phyloP scores from a whole-genome alignment of 2,888 invertebrate genomes.

The Chrysolina oricalcia region DNA sequence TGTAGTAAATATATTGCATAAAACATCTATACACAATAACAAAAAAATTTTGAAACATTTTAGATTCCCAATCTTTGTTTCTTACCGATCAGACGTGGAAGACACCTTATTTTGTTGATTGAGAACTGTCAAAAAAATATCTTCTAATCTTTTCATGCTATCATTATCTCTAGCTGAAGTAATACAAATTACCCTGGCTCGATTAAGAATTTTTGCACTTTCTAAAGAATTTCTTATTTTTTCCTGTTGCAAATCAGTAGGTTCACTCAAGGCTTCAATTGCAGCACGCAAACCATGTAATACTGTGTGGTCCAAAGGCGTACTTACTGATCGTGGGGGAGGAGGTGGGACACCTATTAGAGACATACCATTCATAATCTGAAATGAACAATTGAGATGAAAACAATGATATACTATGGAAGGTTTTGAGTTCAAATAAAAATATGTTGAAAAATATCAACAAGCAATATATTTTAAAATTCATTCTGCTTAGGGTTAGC shows the following conservation, averaged over 20 bases:
- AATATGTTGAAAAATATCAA: too few species aligned
- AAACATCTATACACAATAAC: too few species aligned
- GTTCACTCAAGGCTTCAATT: conserved; percentile 88
- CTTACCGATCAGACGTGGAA: conserved; percentile 76
- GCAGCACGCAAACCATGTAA: conserved; percentile 91
- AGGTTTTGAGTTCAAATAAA: too few species aligned
- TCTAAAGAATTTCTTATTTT: conserved; percentile 69
- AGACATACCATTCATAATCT: conserved; percentile 89
- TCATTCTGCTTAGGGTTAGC: too few species aligned
- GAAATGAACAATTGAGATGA: conserved; percentile 50
- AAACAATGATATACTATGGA: not conserved
- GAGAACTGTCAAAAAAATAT: conserved; percentile 88
- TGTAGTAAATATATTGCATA: too few species aligned
- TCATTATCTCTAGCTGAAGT: conserved; percentile 91
- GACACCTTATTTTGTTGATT: conserved; percentile 86
- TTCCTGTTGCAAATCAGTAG: conserved; percentile 83
- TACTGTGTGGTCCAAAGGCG: conserved; percentile 80
- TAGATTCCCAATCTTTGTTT: not conserved
- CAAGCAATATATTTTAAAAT: too few species aligned
- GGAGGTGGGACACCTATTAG: conserved; percentile 85
- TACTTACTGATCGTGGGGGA: conserved; percentile 71
- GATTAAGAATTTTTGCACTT: conserved; percentile 69
- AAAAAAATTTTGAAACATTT: too few species aligned
- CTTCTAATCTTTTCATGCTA: conserved; percentile 89
- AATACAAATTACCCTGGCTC: conserved; percentile 91